Evolutionary conservation across 2,888 invertebrate species (phyloP).

Genomic region (Cryptophagus acutangulus): DNA sequence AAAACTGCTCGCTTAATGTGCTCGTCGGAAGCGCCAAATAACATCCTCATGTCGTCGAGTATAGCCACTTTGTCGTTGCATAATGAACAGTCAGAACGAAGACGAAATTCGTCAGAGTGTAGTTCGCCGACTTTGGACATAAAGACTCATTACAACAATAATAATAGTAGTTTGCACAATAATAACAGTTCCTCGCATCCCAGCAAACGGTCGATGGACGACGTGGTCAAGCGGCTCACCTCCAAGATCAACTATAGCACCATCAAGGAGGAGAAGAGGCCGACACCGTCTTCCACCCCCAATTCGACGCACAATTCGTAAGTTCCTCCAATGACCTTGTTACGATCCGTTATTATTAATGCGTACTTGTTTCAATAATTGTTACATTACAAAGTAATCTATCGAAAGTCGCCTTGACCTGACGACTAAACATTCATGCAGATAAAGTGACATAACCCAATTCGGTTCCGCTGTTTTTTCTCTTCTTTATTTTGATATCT

Average conservation of each 20-base stretch:
- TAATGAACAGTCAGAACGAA: slow-evolving; percentile 50
- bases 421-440: slow-evolving; percentile 6
- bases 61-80: slow-evolving; percentile 51
- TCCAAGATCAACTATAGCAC: slow-evolving; percentile 80
- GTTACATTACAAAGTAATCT: background rate
- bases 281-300: slow-evolving; percentile 65
- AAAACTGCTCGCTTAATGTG: slow-evolving; percentile 46
- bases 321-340: slow-evolving; percentile 28
- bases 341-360: background rate
- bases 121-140: slow-evolving; percentile 66
- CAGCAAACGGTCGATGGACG: slow-evolving; percentile 82
- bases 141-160: slow-evolving; percentile 55
- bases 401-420: slow-evolving; percentile 12
- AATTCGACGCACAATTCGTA: slow-evolving; percentile 46
- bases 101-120: slow-evolving; percentile 63
- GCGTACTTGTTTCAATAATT: slow-evolving; percentile 5
- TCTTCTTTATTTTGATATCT: too few relatives aligned
- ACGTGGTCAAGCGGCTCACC: slow-evolving; percentile 78
- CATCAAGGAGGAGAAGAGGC: slow-evolving; percentile 66
- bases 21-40: slow-evolving; percentile 32
- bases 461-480: slow-evolving; percentile 6
- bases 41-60: slow-evolving; percentile 38
- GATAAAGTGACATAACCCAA: slow-evolving; percentile 19
- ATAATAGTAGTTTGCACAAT: slow-evolving; percentile 61
- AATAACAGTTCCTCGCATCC: slow-evolving; percentile 58